These are phyloP conservation scores for Sarcophaga variegata DNA, from an alignment of 2,888 invertebrate genomes.

Conservation along the genomic window DNA sequence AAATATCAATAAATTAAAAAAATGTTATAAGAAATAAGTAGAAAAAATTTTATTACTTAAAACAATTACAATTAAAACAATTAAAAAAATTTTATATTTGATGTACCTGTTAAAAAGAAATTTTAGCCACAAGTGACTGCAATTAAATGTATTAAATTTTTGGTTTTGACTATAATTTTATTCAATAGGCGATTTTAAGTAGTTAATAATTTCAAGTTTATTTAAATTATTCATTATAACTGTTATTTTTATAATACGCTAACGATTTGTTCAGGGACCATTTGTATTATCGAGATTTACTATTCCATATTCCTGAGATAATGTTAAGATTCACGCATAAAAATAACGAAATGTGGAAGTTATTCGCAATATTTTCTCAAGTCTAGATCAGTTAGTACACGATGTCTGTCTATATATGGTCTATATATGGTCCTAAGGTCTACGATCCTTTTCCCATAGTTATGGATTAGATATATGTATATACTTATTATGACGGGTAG, in stretches of 20 bases:
- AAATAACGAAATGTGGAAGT: not conserved
- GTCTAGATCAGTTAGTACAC: too few relatives aligned
- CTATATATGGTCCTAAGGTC: not conserved
- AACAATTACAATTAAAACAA: not conserved
- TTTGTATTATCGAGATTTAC: not conserved
- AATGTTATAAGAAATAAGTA: not conserved
- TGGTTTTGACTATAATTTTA: not conserved
- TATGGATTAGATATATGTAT: not conserved
- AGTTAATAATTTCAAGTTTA: not conserved
- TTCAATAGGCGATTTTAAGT: not conserved
- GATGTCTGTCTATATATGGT: too few relatives aligned
- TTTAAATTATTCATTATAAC: too few relatives aligned
- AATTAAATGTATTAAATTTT: not conserved
- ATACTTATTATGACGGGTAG: not conserved
- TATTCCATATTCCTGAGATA: not conserved
- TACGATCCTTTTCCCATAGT: not conserved
- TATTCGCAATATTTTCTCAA: too few relatives aligned
- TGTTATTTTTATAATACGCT: too few relatives aligned
- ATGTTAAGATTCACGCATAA: not conserved
- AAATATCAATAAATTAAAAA: not conserved
- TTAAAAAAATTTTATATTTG: not conserved
- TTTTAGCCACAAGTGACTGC: not conserved
- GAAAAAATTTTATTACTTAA: too few relatives aligned
- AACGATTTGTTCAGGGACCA: not conserved
- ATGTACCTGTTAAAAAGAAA: not conserved